A percentile compares a stretch with the other conserved stretches of the same genome.
These are phyloP conservation scores for Sarcophaga bullata DNA, from an alignment of 1,140 invertebrate genomes.

Conservation along the genomic window DNA sequence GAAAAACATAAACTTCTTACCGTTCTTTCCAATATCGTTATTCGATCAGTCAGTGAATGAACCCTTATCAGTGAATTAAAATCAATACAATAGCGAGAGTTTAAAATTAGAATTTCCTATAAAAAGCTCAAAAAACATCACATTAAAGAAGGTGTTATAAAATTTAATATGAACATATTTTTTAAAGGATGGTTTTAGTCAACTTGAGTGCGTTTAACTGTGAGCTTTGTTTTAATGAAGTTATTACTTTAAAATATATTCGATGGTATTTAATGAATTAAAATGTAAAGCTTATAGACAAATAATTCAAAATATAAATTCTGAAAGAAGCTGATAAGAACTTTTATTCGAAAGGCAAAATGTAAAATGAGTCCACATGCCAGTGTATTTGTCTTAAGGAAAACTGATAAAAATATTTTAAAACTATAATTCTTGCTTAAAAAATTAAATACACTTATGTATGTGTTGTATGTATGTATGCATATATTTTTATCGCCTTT, in stretches of 20 bases:
- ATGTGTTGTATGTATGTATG: background rate
- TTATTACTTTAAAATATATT: background rate
- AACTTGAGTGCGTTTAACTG: too few species aligned
- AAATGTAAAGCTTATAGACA: background rate
- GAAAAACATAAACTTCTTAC: too few species aligned
- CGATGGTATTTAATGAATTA: background rate
- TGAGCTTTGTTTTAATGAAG: too few species aligned
- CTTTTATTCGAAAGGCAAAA: conserved; percentile 30
- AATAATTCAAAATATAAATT: conserved; percentile 15
- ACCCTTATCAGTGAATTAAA: conserved; percentile 32
- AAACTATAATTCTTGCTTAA: conserved; percentile 41
- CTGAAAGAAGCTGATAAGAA: conserved; percentile 40
- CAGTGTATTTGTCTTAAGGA: conserved; percentile 38
- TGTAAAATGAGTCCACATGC: conserved; percentile 41
- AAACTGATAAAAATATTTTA: conserved; percentile 39
- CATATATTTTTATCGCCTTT: conserved; percentile 40
- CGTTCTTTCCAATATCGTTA: background rate
- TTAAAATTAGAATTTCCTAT: background rate
- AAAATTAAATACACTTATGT: background rate
- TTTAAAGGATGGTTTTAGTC: background rate
- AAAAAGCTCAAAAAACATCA: background rate
- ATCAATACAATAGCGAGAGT: background rate
- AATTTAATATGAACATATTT: background rate
- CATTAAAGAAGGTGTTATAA: background rate
- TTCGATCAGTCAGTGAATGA: conserved; percentile 33